Evolutionary conservation across 2,888 invertebrate genomes (phyloP).

Genomic region (Acrobasis consociella): DNA sequence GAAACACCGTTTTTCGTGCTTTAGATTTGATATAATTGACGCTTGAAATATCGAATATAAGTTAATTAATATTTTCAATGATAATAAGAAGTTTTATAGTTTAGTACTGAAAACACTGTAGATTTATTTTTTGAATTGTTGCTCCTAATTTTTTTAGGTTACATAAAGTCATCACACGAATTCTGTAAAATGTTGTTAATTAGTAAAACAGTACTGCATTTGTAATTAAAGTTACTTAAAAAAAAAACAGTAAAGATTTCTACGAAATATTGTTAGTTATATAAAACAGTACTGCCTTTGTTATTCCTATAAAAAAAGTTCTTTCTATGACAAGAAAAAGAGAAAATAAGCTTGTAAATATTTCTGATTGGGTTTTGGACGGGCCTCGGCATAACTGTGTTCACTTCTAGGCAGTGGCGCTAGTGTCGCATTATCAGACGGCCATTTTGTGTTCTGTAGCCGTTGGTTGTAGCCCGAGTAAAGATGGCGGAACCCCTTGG

Average conservation of each 20-base stretch:
- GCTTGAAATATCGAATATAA: background rate
- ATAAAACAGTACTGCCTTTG: background rate
- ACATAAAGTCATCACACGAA: too few species aligned
- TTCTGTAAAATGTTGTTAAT: too few species aligned
- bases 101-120: background rate
- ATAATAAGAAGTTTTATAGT: background rate
- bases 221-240: background rate
- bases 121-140: background rate
- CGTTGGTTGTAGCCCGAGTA: constrained; percentile 6
- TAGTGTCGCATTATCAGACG: constrained; percentile 7
- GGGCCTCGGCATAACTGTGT: constrained; percentile 1
- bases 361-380: background rate
- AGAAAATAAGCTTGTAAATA: background rate
- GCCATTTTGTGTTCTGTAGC: background rate
- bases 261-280: too few species aligned
- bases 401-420: constrained; percentile 11
- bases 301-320: constrained; percentile 4
- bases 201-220: background rate
- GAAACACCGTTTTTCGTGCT: background rate
- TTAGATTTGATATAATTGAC: background rate
- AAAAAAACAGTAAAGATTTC: background rate
- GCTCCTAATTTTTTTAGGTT: too few species aligned
- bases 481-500: constrained; percentile 56
- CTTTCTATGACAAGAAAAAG: constrained; percentile 7
- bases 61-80: background rate